Evolutionary conservation across 2,888 invertebrate genomes (phyloP).

Genomic region (Chelonus formosanus): DNA sequence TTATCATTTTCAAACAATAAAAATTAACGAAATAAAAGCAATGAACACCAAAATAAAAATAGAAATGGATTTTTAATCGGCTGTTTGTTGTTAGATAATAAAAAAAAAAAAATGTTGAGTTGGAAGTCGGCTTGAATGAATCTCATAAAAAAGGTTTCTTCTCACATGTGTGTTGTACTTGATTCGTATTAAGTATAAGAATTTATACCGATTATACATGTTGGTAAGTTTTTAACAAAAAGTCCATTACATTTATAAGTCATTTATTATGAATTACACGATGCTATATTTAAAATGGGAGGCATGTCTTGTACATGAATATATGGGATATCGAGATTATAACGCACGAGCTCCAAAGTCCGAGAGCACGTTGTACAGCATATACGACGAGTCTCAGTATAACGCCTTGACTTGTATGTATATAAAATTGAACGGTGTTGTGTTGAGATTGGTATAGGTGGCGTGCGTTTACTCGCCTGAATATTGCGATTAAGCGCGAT

Average conservation of each 20-base stretch:
- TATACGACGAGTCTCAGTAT: neutral
- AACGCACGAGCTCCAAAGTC: slow-evolving; percentile 53
- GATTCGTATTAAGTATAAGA: no score
- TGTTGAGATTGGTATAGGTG: slow-evolving; percentile 15
- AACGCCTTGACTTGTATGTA: slow-evolving; percentile 15
- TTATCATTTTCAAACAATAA: no score
- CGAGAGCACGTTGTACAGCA: neutral
- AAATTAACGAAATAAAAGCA: no score
- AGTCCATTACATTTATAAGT: slow-evolving; percentile 63
- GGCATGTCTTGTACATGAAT: slow-evolving; percentile 62
- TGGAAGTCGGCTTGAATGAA: no score
- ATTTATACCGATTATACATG: neutral
- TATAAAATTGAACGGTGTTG: slow-evolving; percentile 7
- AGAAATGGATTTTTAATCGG: no score
- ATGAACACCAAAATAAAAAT: no score
- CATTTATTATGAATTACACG: slow-evolving; percentile 66
- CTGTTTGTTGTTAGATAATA: no score
- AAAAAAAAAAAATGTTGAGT: no score
- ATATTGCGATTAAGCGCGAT: slow-evolving; percentile 35
- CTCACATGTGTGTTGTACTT: neutral
- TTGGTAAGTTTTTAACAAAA: slow-evolving; percentile 15
- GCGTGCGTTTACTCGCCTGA: slow-evolving; percentile 33
- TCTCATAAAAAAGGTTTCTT: no score
- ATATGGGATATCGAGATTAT: slow-evolving; percentile 65
- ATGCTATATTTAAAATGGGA: slow-evolving; percentile 63